A percentile compares a stretch with the other conserved stretches of the same genome.
These are phyloP conservation scores for Sclerurus mexicanus DNA, from an alignment of 2,113 vertebrate species.

Conservation along the genomic window DNA sequence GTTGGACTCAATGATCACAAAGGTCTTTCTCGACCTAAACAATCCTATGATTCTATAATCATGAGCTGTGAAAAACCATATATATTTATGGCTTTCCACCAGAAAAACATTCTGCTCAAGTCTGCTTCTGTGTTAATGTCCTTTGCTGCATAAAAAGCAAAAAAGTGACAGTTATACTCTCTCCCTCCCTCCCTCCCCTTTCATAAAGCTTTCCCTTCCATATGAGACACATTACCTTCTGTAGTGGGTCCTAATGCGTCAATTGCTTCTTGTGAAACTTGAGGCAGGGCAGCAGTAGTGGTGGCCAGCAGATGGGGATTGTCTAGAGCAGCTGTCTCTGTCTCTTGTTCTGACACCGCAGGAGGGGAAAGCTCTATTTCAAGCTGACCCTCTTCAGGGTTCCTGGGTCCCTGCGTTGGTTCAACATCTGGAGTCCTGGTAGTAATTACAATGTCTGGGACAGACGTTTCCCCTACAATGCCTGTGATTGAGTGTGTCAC, in stretches of 20 bases:
- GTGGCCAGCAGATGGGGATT: conserved; percentile 16
- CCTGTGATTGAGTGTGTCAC: neutral
- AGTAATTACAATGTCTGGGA: conserved; percentile 10
- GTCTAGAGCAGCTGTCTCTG: conserved; percentile 8
- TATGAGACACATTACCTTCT: conserved; percentile 66
- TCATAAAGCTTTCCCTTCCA: neutral
- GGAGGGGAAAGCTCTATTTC: conserved; percentile 54
- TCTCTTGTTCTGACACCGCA: conserved; percentile 35
- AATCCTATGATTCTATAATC: neutral
- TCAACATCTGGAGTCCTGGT: conserved; percentile 62
- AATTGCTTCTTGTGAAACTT: conserved; percentile 53
- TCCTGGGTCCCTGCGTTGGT: conserved; percentile 27
- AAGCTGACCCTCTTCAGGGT: conserved; percentile 53
- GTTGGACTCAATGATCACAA: neutral
- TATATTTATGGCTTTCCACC: neutral
- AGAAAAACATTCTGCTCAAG: neutral
- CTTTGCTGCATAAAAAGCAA: neutral
- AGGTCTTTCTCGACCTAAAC: neutral
- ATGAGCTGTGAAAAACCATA: neutral
- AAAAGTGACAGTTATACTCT: neutral
- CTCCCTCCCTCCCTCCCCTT: neutral
- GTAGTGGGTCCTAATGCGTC: conserved; percentile 9
- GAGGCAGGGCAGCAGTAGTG: conserved; percentile 24
- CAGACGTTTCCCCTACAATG: conserved; percentile 60
- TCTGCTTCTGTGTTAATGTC: neutral